Evolutionary conservation across 1,140 invertebrate species (phyloP), one percentile per base, ranked within the genome.

Genomic region (Oryzaephilus surinamensis): DNA sequence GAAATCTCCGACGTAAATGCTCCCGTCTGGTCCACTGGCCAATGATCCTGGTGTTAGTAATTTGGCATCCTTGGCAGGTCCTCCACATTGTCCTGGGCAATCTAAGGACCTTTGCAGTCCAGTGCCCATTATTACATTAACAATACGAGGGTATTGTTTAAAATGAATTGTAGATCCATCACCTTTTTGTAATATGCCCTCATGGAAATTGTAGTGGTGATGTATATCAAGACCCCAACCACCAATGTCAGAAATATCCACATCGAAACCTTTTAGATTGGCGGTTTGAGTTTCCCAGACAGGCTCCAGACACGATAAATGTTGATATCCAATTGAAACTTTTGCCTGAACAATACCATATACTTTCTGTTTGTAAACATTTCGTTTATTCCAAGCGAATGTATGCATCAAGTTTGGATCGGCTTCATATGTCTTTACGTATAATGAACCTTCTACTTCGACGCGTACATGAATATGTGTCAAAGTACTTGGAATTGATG

Each of bases 211-310:
- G 65, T 97, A 97, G 61, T 95, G 90, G 62, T 98, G 94, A 66
- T 97, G 94, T 36, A 97, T 93, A 57, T 97, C 87, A 12, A 99
- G 65, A 38, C 94, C 94, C 95, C 94, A 98, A 7, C 90, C 92
- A 1, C 93, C 93, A 28, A 98, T 86, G 58, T 96, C 90, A 0
- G 93, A 94, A 39, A 96, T 95, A 47, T 94, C 89, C 18, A 97
- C 87, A 61, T 97, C 91, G 66, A 95, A 96, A n/a, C 94, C 96
- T 62, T 91, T 84, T 43, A 98, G 65, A 12, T 82, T 89, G 2
- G 89, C 87, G 6, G 89, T 94, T 60, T 92, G 84, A 1, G 85
- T 88, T 50, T 92, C 89, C 94, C 94, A 97, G 26, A 96, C 82
- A 1, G 92, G 77, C 23, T 79, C 74, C 2, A 70, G 63, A 65